Conservation (phyloP, 1,140 invertebrate species). For the Camponotus vicinus region DNA sequence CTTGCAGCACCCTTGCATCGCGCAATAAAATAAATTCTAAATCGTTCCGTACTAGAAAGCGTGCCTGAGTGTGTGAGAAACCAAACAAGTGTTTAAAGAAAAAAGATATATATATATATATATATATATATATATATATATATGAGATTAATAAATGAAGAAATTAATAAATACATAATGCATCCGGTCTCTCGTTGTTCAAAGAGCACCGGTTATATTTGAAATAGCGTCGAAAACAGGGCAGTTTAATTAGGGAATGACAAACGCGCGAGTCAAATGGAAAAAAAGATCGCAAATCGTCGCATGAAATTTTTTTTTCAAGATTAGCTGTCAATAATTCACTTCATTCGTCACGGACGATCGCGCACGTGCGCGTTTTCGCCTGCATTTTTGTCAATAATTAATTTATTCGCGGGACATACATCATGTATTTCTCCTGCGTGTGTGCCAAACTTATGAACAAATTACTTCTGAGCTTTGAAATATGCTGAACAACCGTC, state of each 20-base stretch:
- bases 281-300: constrained; percentile 9
- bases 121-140: constrained; percentile 57
- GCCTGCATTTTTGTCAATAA: constrained; percentile 22
- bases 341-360: constrained; percentile 44
- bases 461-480: constrained; percentile 30
- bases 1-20: constrained; percentile 69
- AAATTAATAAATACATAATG: constrained; percentile 34
- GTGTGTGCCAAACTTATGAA: constrained; percentile 56
- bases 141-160: constrained; percentile 59
- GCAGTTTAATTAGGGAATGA: constrained; percentile 16
- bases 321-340: constrained; percentile 49
- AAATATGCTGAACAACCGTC: constrained; percentile 18
- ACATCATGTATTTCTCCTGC: constrained; percentile 5
- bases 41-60: constrained; percentile 76
- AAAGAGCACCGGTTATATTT: constrained; percentile 36
- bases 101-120: constrained; percentile 18
- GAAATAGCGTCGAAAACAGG: constrained; percentile 13
- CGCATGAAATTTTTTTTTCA: constrained; percentile 20
- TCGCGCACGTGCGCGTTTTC: constrained; percentile 19
- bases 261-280: neutral
- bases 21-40: constrained; percentile 83
- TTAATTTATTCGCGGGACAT: constrained; percentile 27
- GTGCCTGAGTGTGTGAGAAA: constrained; percentile 69
- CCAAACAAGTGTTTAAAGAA: constrained; percentile 12
- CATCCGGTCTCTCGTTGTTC: constrained; percentile 57